These are phyloP conservation scores for Vanessa atalanta DNA, from an alignment of 1,140 invertebrate genomes.

Conservation along the genomic window DNA sequence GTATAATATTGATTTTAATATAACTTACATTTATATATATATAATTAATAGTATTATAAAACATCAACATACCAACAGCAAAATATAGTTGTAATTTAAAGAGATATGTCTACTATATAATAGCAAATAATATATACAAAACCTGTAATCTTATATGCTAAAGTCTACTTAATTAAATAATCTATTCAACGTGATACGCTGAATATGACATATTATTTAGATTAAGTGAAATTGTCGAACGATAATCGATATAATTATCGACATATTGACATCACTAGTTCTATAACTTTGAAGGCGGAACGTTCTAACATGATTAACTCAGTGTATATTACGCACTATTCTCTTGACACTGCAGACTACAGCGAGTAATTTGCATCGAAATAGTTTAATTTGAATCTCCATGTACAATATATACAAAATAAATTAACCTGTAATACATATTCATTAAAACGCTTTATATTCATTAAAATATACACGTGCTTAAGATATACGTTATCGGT, in stretches of 20 bases:
- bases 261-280: constrained; percentile 20
- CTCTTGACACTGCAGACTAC: constrained; percentile 20
- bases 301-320: constrained; percentile 35
- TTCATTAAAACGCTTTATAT: neutral
- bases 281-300: constrained; percentile 20
- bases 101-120: no score
- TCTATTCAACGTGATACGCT: no score
- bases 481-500: neutral
- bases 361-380: constrained; percentile 32
- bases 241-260: constrained; percentile 1
- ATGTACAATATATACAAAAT: constrained; percentile 6
- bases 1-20: no score
- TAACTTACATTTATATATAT: no score
- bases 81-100: no score
- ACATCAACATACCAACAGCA: no score
- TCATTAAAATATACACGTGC: no score
- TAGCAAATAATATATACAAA: no score
- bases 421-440: constrained; percentile 10
- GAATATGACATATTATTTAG: neutral
- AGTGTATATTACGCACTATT: constrained; percentile 33
- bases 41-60: no score
- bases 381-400: constrained; percentile 32
- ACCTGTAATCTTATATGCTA: no score
- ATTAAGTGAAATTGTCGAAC: neutral
- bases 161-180: no score